Base-by-base conservation (phyloP, 2,113 vertebrate species). In the Anguilla japonica region DNA sequence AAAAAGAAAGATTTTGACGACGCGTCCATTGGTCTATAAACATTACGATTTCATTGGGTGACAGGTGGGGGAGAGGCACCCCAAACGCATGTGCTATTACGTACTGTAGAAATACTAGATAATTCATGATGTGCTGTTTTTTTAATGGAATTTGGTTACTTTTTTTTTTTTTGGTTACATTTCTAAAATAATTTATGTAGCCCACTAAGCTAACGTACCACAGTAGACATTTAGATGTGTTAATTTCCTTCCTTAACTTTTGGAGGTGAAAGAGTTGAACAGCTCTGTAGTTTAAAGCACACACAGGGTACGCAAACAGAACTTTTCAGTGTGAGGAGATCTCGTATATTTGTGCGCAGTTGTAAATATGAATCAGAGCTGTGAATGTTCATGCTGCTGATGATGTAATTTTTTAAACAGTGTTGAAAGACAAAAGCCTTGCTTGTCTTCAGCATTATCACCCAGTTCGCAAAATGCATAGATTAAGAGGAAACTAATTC, bases 1-100 rank as follows among this genome's bases (percentile, higher is more conserved):
- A 15, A 67, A 87, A 79, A 71, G 83, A 80, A 18, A 53, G 43
- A 91, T 56, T 80, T 80, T 57, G 26, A 82, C 87, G 88, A 79
- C 26, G 63, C 3, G 63, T 0, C 41, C 71, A 57, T 85, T 5
- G 1, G 43, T 6, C 43, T 67, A 53, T 81, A 40, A 84, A 26
- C 34, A 83, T 39, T 82, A 57, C 41, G 20, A 67, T 86, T 83
- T 87, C 8, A 56, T 75, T 75, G 75, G 84, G 56, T 86, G 89
- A 75, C 90, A 90, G 90, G 89, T 91, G 89, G 87, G 83, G 53
- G 75, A 79, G 46, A n/a, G 53, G 26, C 79, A 84, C 50, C 26
- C 50, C 87, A 57, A 57, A 71, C 26, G 63, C 63, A n/a, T 71
- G 63, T 71, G 5, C 20, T 6, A 20, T n/a, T 71, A 20, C 1